These are phyloP conservation scores for Heliconius melpomene DNA, from an alignment of 1,140 invertebrate genomes.

Conservation along the genomic window DNA sequence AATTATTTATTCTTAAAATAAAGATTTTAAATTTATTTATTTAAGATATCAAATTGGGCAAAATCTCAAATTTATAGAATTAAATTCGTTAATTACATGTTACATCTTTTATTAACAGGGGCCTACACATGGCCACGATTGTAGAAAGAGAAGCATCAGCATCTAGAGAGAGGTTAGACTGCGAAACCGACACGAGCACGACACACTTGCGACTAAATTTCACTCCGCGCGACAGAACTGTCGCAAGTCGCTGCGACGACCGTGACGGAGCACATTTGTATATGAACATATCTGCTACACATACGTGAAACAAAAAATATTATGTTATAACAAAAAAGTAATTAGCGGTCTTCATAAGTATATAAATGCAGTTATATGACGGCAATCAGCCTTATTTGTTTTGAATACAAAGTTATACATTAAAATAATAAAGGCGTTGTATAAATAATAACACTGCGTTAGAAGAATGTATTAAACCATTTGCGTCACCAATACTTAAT, in stretches of 20 bases:
- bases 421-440: constrained; percentile 13
- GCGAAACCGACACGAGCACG: constrained; percentile 45
- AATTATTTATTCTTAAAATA: too few species aligned
- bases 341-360: neutral
- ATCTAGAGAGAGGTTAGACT: constrained; percentile 60
- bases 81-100: neutral
- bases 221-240: constrained; percentile 50
- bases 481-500: constrained; percentile 19
- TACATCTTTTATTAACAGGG: constrained; percentile 39
- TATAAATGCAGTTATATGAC: constrained; percentile 17
- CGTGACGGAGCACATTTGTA: constrained; percentile 69
- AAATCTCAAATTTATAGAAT: too few species aligned
- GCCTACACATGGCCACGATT: constrained; percentile 73
- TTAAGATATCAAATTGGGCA: too few species aligned
- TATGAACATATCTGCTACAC: constrained; percentile 72
- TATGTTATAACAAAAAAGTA: neutral
- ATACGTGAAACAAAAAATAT: constrained; percentile 45
- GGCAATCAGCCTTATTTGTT: constrained; percentile 26
- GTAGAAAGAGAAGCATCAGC: constrained; percentile 70
- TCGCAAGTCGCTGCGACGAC: constrained; percentile 57
- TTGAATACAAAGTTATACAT: constrained; percentile 10
- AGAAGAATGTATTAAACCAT: constrained; percentile 20
- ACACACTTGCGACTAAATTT: constrained; percentile 55
- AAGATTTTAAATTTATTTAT: too few species aligned
- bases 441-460: neutral